phyloP scores from a whole-genome alignment of 2,888 invertebrate genomes.

The Anagyrus pseudococci region DNA sequence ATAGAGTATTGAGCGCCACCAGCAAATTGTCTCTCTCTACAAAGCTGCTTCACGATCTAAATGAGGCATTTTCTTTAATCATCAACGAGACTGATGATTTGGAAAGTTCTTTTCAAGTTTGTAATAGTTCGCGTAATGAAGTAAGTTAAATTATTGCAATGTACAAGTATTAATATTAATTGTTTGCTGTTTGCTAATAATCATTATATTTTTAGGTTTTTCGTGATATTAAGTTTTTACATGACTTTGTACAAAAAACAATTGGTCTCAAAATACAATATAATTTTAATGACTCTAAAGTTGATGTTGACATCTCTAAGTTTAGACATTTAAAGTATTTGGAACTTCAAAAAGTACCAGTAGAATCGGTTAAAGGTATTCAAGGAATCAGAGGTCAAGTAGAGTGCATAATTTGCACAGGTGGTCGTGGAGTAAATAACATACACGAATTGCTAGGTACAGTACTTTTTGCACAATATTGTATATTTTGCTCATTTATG shows the following conservation, averaged over 20 bases:
- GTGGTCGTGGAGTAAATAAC: constrained; percentile 54
- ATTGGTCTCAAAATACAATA: constrained; percentile 65
- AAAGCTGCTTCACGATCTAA: constrained; percentile 65
- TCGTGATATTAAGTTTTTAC: constrained; percentile 68
- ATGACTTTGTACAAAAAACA: constrained; percentile 71
- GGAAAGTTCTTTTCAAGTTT: constrained; percentile 66
- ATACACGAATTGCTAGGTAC: constrained; percentile 53
- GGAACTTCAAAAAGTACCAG: constrained; percentile 68
- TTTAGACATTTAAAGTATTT: constrained; percentile 67
- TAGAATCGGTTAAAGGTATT: constrained; percentile 66
- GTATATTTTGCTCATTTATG: no score
- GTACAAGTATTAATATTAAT: no score
- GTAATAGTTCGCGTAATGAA: constrained; percentile 66
- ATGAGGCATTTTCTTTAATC: constrained; percentile 65
- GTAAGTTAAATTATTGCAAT: constrained; percentile 6
- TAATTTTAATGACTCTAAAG: constrained; percentile 57
- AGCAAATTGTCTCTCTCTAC: constrained; percentile 69
- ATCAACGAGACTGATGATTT: constrained; percentile 62
- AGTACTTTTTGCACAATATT: no score
- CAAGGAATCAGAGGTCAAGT: constrained; percentile 68
- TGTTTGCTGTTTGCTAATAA: no score
- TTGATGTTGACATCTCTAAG: constrained; percentile 66
- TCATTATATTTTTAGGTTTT: constrained; percentile 48
- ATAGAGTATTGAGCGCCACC: constrained; percentile 66
- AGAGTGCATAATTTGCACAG: constrained; percentile 60